Base-by-base conservation (phyloP, 2,888 invertebrate genomes). In the Heliconius cydno region DNA sequence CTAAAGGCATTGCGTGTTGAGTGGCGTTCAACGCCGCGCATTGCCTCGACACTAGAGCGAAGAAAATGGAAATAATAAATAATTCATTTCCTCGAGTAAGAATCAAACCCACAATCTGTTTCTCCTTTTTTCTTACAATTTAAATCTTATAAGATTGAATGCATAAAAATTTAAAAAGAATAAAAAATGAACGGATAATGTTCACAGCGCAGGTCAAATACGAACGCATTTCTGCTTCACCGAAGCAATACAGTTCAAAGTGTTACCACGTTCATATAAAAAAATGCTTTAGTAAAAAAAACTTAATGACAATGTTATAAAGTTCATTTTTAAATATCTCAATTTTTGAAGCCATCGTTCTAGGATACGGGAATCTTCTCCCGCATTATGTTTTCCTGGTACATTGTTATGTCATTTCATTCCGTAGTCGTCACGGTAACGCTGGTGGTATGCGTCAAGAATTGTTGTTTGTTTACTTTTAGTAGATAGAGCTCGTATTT, bases 351-450 rank as follows among this genome's bases (percentile, higher is more conserved):
- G 22, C 7, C 12, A 67, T 13, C n/a, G 28, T 75, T 60, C 66
- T 57, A 79, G 76, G 30, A 72, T 72, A 79, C 52, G 34, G 38
- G 34, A 67, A 78, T 15, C 80, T 80, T 34, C 75, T 67, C 25
- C 46, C 30, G 25, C 19, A 38, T 68, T 68, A 70, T 82, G 75
- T 57, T 81, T 71, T 75, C 80, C 80, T 82, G 71, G 79, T 81
- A 81, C 63, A 76, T 70, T 80, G 82, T 82, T 82, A 81, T 81
- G 82, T 80, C 76, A 79, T 79, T 82, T 60, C 81, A 77, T 76
- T 79, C 80, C 80, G 77, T 30, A 74, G 77, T 82, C 80, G 80
- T 80, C 78, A 81, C 77, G 80, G 80, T 76, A 76, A 80, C 78
- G 67, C 10, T 22, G 19, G 19, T 34, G 41, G 60, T 25, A 38